Evolutionary conservation across 2,113 vertebrate species (phyloP), one percentile per base, ranked within the genome.

Genomic region (Spilogale gracilis): DNA sequence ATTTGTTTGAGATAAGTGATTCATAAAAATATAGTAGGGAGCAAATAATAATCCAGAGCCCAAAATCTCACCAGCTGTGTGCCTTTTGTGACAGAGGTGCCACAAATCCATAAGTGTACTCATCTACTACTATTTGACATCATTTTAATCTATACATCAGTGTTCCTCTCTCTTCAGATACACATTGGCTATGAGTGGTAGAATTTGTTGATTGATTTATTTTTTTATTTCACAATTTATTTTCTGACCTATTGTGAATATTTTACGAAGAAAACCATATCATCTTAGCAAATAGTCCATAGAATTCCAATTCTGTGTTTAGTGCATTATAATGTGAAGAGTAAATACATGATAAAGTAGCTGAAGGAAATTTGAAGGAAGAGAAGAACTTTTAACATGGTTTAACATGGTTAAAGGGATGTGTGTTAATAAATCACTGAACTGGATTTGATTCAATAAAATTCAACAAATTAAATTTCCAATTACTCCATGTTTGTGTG

Each of bases 201-300:
- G 30, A 85, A 58, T 27, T 14, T 5, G 12, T 83, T 17, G 7
- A 17, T 27, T 32, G 27, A 86, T 61, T 63, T 87, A 21, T 30
- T 69, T 71, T 79, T 89, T 67, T 43, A 78, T 91, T 88, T 81
- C 32, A 78, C n/a, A 82, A 61, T 61, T 38, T 73, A 69, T 96
- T 89, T 91, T 91, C 23, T 86, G 54, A 58, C 18, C 25, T 20
- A 52, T n/a, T 80, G 3, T 80, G 17, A 65, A 73, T 25, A 74
- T 56, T 89, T 93, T 32, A 74, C 23, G 88, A 92, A 84, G 56
- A 87, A 96, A 52, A 32, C 3, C 20, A 30, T 58, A 48, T 3
- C 65, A 9, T 61, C 11, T 86, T 43, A 92, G 54, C 38, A 90
- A 89, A 82, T 82, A 86, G 61, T 58, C 17, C 32, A 54, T 38